phyloP scores from a whole-genome alignment of 2,888 invertebrate species.

The Cryptocephalus moraei region DNA sequence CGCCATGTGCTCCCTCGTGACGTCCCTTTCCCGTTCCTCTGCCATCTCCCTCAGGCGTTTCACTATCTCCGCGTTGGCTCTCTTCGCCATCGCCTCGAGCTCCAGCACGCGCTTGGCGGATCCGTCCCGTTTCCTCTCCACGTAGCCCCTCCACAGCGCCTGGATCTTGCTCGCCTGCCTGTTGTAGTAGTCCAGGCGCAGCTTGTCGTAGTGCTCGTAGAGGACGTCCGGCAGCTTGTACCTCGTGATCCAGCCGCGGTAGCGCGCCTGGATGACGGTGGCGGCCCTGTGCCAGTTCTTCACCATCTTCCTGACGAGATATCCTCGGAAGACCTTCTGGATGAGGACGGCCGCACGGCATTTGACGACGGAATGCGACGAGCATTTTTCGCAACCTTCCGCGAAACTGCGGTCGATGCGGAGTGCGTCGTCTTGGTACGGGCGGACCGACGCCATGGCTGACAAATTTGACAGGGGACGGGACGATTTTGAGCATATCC shows the following conservation, averaged over 20 bases:
- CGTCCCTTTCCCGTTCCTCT: too few relatives aligned
- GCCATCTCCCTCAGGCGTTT: too few relatives aligned
- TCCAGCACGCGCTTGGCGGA: neutral
- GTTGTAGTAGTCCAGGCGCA: conserved; percentile 18
- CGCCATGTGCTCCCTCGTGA: too few relatives aligned
- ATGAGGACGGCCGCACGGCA: conserved; percentile 27
- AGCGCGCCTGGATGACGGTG: conserved; percentile 27
- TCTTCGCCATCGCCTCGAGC: too few relatives aligned
- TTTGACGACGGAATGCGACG: too few relatives aligned
- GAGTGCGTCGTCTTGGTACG: too few relatives aligned
- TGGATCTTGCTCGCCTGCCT: conserved; percentile 31
- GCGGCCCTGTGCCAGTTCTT: conserved; percentile 22
- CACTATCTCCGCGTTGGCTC: too few relatives aligned
- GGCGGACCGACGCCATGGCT: too few relatives aligned
- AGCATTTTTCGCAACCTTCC: too few relatives aligned
- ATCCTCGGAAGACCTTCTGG: conserved; percentile 29
- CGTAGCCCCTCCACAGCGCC: conserved; percentile 31
- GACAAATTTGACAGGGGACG: too few relatives aligned
- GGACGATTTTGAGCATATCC: too few relatives aligned
- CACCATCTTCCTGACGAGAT: conserved; percentile 21
- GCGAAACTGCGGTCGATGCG: too few relatives aligned
- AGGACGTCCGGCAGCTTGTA: conserved; percentile 18
- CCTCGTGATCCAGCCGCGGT: conserved; percentile 28
- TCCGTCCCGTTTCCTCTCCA: conserved; percentile 12
- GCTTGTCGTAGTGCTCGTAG: conserved; percentile 15